These are phyloP conservation scores for Agapornis roseicollis DNA, from an alignment of 2,113 vertebrate genomes.

Conservation along the genomic window DNA sequence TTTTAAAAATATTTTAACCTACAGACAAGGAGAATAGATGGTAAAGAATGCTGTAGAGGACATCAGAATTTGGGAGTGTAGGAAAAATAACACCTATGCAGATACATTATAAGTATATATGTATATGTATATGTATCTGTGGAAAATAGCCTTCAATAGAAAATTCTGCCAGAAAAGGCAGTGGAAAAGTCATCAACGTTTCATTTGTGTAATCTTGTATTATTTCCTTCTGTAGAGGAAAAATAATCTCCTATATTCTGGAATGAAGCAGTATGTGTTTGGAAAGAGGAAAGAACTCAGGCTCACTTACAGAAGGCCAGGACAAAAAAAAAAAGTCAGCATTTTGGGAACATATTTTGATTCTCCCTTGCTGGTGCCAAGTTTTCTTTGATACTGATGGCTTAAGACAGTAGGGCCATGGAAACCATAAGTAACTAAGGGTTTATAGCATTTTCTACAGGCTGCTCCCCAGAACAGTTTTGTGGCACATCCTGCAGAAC, in stretches of 20 bases:
- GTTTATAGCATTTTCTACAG: background rate
- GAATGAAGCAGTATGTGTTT: background rate
- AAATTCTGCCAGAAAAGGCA: background rate
- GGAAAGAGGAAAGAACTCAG: background rate
- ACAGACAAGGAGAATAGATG: background rate
- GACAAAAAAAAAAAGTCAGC: background rate
- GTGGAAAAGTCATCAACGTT: background rate
- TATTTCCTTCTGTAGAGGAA: background rate
- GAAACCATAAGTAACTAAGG: background rate
- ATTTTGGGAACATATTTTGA: background rate
- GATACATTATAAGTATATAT: background rate
- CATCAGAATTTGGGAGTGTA: background rate
- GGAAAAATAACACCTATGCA: background rate
- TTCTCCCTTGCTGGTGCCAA: background rate
- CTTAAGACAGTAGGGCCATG: background rate
- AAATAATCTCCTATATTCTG: background rate
- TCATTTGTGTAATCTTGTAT: background rate
- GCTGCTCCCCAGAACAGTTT: background rate
- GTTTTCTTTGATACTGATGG: background rate
- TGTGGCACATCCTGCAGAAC: background rate
- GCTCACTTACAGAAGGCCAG: background rate
- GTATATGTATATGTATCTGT: background rate
- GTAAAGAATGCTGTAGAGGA: background rate
- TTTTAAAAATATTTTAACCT: background rate
- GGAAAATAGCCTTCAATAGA: background rate